Conservation (phyloP, 2,888 invertebrate genomes). For the Drosophila mayaguana region DNA sequence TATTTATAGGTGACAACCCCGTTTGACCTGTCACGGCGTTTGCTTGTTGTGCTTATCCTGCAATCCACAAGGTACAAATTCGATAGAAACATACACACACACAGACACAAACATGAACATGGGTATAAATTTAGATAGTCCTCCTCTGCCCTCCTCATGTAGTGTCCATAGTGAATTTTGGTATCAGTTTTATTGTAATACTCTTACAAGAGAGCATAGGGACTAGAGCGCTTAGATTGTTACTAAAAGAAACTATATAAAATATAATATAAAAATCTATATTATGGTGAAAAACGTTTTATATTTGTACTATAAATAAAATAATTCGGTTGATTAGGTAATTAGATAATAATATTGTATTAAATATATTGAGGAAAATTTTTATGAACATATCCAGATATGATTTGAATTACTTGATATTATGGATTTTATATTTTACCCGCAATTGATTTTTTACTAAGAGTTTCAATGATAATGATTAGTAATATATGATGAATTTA, state of each 20-base stretch:
- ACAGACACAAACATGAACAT: neutral
- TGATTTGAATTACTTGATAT: no score
- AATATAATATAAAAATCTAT: no score
- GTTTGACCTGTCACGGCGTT: conserved; percentile 45
- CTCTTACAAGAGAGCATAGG: neutral
- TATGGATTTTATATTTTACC: no score
- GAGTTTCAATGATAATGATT: no score
- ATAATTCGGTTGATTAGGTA: neutral
- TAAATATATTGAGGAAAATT: neutral
- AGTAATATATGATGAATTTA: no score
- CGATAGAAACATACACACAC: neutral
- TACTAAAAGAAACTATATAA: neutral
- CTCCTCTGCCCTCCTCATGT: neutral
- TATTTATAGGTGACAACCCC: conserved; percentile 52
- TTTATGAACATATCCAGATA: no score
- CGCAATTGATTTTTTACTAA: no score
- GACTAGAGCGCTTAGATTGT: neutral
- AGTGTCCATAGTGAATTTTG: conserved; percentile 3
- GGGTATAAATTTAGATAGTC: neutral
- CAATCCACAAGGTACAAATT: conserved; percentile 11
- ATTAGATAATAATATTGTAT: neutral
- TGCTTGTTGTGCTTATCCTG: conserved; percentile 16
- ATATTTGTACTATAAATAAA: neutral
- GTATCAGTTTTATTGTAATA: neutral
- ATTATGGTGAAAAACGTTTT: no score